Evolutionary conservation across 2,888 invertebrate species (phyloP), one percentile per base, ranked within the genome.

Genomic region (Drosophila stalkeri): DNA sequence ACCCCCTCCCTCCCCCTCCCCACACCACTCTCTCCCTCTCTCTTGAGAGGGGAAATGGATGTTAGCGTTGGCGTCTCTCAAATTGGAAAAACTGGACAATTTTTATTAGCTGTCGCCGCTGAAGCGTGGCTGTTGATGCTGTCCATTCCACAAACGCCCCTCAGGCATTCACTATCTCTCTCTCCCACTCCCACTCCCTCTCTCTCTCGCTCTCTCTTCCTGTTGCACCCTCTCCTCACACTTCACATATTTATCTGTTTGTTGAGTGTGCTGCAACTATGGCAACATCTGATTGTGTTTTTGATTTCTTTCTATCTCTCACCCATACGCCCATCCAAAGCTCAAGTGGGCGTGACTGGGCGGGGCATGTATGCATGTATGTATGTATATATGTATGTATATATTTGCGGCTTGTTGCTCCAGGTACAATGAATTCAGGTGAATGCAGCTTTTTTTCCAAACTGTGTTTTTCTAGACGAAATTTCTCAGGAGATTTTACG

Each of bases 31-130:
- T 54, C 35, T 33, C 1, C 18, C 47, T 44, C 16, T 46, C 20
- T 33, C 37, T 41, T n/a, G 16, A n/a, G 41, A 35, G 14, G 31
- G n/a, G n/a, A n/a, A n/a, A n/a, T 12, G 23, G 47, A 18, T 11
- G 60, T 41, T 51, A 35, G 63, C 49, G 57, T 61, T 47, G 51
- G 52, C 71, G 66, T 68, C 61, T 77, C 80, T 70, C 64, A 77
- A 79, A 81, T 81, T 70, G 86, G 75, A 83, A 83, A 84, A 83
- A 80, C 74, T 75, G 84, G 73, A 77, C 77, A 81, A 86, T 70
- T 84, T 86, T 84, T 85, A 85, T 85, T 85, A 85, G 85, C 85
- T 76, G 67, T 59, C 67, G 65, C 70, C 59, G 56, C 61, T 61
- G 52, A 43, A 78, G 78, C 78, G 56, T 71, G 54, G 60, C 68